These are phyloP conservation scores for Bursaphelenchus okinawaensis DNA, from an alignment of 2,888 invertebrate genomes.

Conservation along the genomic window DNA sequence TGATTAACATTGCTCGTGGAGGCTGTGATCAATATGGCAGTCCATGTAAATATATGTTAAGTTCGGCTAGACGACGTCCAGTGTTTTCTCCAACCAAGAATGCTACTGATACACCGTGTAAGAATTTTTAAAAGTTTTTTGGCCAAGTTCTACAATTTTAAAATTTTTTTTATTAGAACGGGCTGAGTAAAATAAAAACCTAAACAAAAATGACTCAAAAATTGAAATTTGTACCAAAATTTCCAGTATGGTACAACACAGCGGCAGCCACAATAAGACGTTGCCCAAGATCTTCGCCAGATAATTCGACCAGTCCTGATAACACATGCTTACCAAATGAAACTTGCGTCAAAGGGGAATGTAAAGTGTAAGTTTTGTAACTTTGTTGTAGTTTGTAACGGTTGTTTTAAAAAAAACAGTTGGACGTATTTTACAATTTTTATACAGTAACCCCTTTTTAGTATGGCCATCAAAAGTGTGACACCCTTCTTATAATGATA, in stretches of 20 bases:
- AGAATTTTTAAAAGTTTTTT: not conserved
- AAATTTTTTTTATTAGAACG: not conserved
- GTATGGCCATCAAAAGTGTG: too few species aligned
- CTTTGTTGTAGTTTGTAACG: too few species aligned
- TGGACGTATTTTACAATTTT: too few species aligned
- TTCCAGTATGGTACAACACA: constrained; percentile 54
- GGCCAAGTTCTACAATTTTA: not conserved
- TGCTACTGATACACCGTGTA: constrained; percentile 37
- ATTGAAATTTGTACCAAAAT: constrained; percentile 8
- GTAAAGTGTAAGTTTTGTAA: constrained; percentile 38
- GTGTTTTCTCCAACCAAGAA: constrained; percentile 48
- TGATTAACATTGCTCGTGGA: constrained; percentile 39
- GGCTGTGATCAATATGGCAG: constrained; percentile 53
- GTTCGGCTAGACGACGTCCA: constrained; percentile 47
- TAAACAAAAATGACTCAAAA: constrained; percentile 5
- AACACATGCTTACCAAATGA: constrained; percentile 54
- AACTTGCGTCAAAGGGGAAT: constrained; percentile 52
- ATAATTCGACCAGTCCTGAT: constrained; percentile 41
- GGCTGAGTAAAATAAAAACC: not conserved
- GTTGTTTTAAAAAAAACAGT: too few species aligned
- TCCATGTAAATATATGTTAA: constrained; percentile 36
- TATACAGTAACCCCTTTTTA: too few species aligned
- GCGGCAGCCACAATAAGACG: constrained; percentile 38
- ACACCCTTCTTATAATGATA: too few species aligned
- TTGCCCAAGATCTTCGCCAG: not conserved